Percentiles rank a stretch among this genome's conserved stretches.
phyloP scores from a whole-genome alignment of 2,797 vertebrate species.

The Dryobates pubescens region DNA sequence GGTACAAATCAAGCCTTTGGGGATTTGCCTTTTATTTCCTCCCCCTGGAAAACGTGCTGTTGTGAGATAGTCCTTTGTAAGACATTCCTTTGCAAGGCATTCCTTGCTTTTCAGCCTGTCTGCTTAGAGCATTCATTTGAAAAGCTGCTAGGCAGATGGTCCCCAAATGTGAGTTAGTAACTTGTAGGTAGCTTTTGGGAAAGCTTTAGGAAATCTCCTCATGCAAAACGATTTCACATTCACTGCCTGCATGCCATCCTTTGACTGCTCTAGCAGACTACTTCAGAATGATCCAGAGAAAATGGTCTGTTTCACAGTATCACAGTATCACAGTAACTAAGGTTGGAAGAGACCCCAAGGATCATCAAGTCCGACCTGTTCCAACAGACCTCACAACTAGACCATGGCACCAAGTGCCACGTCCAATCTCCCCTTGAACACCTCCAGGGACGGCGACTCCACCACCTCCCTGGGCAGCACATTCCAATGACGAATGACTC shows the following conservation, averaged over 20 bases:
- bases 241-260: not conserved
- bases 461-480: too few species aligned
- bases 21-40: not conserved
- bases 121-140: conserved; percentile 28
- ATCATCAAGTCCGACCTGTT: too few species aligned
- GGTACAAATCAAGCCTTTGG: not conserved
- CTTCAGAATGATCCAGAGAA: conserved; percentile 9
- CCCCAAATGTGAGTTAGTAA: conserved; percentile 43
- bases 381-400: too few species aligned
- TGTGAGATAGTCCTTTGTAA: too few species aligned
- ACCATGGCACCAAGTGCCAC: too few species aligned
- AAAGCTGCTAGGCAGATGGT: conserved; percentile 45
- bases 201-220: conserved; percentile 55
- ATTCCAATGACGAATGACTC: too few species aligned
- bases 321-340: too few species aligned
- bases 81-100: not conserved
- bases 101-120: conserved; percentile 6
- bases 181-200: conserved; percentile 46
- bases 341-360: too few species aligned
- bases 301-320: too few species aligned
- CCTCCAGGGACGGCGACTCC: too few species aligned
- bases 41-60: not conserved
- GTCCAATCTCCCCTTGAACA: too few species aligned
- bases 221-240: conserved; percentile 45
- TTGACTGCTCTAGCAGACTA: not conserved